phyloP scores from a whole-genome alignment of 2,113 vertebrate species.

The Ceyx cyanopectus region DNA sequence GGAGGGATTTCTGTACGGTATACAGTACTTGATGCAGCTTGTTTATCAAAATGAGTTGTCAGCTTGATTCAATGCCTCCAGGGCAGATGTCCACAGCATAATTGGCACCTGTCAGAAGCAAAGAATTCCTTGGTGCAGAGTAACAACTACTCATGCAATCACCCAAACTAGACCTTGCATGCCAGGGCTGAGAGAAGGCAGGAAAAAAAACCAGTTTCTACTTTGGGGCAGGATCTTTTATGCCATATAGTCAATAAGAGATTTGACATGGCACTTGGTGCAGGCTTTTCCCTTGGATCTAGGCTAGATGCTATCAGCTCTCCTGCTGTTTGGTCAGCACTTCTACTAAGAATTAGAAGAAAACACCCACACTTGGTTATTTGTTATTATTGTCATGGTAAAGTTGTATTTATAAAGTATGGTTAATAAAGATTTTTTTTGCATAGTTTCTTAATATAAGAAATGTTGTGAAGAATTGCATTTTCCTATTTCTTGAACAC shows the following conservation, averaged over 20 bases:
- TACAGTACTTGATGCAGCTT: constrained; percentile 73
- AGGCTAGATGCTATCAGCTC: background rate
- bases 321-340: background rate
- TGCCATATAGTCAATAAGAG: background rate
- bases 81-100: constrained; percentile 61
- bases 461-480: background rate
- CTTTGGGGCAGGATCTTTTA: background rate
- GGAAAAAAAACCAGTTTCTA: background rate
- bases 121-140: constrained; percentile 52
- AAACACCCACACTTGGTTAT: background rate
- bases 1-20: constrained; percentile 65
- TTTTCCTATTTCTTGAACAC: background rate
- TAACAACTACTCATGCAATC: background rate
- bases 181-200: background rate
- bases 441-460: background rate
- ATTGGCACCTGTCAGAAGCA: constrained; percentile 63
- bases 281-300: background rate
- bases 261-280: background rate
- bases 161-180: background rate
- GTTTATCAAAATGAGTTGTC: constrained; percentile 75
- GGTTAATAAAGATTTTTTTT: background rate
- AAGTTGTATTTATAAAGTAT: background rate
- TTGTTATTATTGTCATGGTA: background rate
- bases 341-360: background rate
- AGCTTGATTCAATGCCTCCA: constrained; percentile 57